These are phyloP conservation scores for Platynereis dumerilii DNA, from an alignment of 2,888 invertebrate species.

Conservation along the genomic window DNA sequence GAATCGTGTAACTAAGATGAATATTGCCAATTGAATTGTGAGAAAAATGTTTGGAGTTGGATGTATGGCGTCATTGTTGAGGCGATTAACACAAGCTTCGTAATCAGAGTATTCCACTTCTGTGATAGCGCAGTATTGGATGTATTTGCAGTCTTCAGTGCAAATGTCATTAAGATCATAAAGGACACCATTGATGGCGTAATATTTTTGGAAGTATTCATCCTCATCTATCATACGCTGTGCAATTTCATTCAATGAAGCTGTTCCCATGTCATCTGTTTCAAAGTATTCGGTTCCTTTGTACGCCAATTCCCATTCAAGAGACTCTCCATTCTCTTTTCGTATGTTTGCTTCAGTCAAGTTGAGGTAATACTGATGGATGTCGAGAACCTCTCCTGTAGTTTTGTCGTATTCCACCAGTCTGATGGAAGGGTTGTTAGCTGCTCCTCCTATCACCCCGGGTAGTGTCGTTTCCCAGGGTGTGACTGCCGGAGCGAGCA, in stretches of 20 bases:
- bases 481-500: slow-evolving; percentile 88
- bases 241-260: slow-evolving; percentile 20
- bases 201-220: slow-evolving; percentile 29
- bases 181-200: slow-evolving; percentile 30
- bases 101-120: slow-evolving; percentile 27
- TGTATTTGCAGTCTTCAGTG: slow-evolving; percentile 18
- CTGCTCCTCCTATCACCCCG: slow-evolving; percentile 45
- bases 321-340: not conserved
- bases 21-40: too few species aligned
- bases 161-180: slow-evolving; percentile 33
- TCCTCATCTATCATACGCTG: slow-evolving; percentile 25
- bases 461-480: slow-evolving; percentile 73
- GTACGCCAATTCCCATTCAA: slow-evolving; percentile 74
- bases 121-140: slow-evolving; percentile 32
- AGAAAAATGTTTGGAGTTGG: too few species aligned
- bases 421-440: slow-evolving; percentile 85
- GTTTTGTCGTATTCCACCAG: slow-evolving; percentile 86
- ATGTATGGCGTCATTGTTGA: not conserved
- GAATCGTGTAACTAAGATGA: too few species aligned
- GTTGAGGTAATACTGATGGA: slow-evolving; percentile 88
- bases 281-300: slow-evolving; percentile 25
- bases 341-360: slow-evolving; percentile 70
- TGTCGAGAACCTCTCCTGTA: slow-evolving; percentile 75
- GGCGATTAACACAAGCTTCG: slow-evolving; percentile 23
- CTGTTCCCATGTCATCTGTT: slow-evolving; percentile 22